phyloP scores from a whole-genome alignment of 2,888 invertebrate genomes.

The Cyaniris semiargus region DNA sequence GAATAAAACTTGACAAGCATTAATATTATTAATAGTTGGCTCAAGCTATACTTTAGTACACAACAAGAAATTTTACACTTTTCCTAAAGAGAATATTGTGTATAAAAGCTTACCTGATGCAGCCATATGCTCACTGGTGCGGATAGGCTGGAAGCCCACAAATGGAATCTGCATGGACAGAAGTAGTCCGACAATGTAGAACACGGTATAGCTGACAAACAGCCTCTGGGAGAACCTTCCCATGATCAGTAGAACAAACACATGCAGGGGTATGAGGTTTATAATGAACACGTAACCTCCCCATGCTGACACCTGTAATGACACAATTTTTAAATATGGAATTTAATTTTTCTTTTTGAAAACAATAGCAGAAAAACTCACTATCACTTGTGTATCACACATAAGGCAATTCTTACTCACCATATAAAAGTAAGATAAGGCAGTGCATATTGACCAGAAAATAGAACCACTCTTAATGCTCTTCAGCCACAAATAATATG shows the following conservation, averaged over 20 bases:
- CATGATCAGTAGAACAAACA: conserved; percentile 96
- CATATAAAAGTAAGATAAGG: conserved; percentile 99
- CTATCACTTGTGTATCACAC: neutral
- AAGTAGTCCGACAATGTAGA: conserved; percentile 96
- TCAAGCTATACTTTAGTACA: no score
- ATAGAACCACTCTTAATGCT: conserved; percentile 98
- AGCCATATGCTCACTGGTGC: conserved; percentile 99
- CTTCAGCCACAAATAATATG: conserved; percentile 98
- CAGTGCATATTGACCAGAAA: conserved; percentile 96
- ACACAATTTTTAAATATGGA: conserved; percentile 1
- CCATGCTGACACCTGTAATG: conserved; percentile 95
- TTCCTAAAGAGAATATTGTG: neutral
- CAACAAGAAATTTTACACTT: neutral
- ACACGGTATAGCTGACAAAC: conserved; percentile 97
- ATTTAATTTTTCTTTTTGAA: neutral
- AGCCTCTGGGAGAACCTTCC: conserved; percentile 95
- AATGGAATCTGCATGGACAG: conserved; percentile 99
- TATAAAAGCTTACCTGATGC: conserved; percentile 85
- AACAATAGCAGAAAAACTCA: no score
- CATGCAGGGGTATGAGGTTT: conserved; percentile 98
- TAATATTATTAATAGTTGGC: no score
- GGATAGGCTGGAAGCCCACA: conserved; percentile 98
- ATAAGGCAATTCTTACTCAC: conserved; percentile 73
- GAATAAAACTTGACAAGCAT: no score
- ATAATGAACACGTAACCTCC: conserved; percentile 99